A percentile compares a stretch with the other conserved stretches of the same genome.
Evolutionary conservation across 2,888 invertebrate genomes (phyloP).

Genomic region (Pristionchus maxplancki): DNA sequence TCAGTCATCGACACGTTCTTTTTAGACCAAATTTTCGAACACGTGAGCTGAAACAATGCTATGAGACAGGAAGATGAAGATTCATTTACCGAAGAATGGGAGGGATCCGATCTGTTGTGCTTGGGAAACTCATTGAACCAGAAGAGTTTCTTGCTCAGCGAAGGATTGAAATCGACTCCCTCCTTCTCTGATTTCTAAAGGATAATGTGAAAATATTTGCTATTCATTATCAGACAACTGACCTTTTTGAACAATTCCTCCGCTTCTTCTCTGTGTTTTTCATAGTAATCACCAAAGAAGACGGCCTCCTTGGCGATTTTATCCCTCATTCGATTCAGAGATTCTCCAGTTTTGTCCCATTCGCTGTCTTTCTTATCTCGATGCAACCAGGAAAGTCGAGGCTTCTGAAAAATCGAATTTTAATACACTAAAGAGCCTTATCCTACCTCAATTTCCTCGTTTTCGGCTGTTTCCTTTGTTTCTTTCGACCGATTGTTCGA

Average conservation of each 20-base stretch:
- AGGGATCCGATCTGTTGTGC: background rate
- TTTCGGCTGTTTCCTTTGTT: too few relatives aligned
- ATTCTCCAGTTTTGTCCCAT: background rate
- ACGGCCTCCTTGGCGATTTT: background rate
- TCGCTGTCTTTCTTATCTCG: background rate
- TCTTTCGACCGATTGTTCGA: too few relatives aligned
- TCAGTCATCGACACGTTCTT: slow-evolving; percentile 5
- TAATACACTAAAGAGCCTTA: too few relatives aligned
- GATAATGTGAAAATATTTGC: background rate
- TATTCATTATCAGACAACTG: background rate
- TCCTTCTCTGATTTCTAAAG: background rate
- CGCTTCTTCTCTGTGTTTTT: background rate
- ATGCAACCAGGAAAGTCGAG: background rate
- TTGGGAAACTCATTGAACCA: background rate
- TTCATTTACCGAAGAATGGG: background rate
- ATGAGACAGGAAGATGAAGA: background rate
- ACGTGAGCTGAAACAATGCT: background rate
- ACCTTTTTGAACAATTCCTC: background rate
- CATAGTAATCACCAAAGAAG: background rate
- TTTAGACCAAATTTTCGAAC: background rate
- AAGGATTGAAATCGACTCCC: background rate
- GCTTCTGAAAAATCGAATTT: background rate
- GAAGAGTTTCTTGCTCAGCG: background rate
- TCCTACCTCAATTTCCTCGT: too few relatives aligned
- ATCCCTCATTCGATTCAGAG: background rate